Evolutionary conservation across 2,797 vertebrate species (phyloP).

Genomic region (Ispidina lecontei): DNA sequence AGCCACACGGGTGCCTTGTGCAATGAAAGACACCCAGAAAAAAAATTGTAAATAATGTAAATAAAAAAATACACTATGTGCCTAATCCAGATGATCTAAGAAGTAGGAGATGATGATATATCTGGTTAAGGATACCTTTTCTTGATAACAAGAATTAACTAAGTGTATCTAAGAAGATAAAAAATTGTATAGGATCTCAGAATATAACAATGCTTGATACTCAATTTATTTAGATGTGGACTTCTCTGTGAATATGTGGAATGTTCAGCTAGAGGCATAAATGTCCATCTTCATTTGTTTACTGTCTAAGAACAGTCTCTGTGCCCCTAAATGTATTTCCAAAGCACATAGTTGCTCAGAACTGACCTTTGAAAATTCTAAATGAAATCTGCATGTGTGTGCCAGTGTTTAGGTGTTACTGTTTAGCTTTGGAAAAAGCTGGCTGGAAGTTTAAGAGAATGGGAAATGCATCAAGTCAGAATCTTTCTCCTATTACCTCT

Average conservation of each 20-base stretch:
- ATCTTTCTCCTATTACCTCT: background rate
- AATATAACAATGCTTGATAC: background rate
- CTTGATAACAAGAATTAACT: background rate
- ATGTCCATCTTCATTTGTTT: background rate
- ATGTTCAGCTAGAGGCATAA: background rate
- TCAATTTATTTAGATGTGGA: background rate
- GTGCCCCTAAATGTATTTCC: background rate
- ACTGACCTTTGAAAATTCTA: conserved; percentile 22
- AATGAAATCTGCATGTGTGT: background rate
- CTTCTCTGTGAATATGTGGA: background rate
- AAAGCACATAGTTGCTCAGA: background rate
- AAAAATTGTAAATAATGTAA: background rate
- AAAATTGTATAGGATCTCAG: background rate
- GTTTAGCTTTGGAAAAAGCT: background rate
- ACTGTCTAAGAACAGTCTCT: background rate
- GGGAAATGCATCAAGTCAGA: background rate
- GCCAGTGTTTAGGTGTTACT: background rate
- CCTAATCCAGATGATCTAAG: background rate
- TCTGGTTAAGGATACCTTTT: background rate
- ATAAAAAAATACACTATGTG: background rate
- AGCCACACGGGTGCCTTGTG: background rate
- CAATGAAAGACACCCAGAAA: background rate
- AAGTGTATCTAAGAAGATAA: background rate
- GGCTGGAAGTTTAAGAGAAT: background rate
- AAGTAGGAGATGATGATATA: background rate